phyloP scores from a whole-genome alignment of 2,797 vertebrate species.

The Oreortyx pictus region DNA sequence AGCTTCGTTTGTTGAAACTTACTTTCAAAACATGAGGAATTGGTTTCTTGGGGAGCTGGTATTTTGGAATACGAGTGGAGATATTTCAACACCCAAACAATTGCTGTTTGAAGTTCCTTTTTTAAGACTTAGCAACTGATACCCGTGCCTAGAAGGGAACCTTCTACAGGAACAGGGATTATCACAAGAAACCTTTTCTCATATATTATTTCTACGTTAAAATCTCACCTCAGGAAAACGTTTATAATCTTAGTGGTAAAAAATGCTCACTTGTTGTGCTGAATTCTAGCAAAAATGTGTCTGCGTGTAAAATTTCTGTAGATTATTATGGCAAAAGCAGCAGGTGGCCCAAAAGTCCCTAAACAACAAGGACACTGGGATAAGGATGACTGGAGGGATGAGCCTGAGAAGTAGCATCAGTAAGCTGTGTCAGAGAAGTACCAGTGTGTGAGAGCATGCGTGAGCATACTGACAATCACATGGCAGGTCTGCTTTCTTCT shows the following conservation, averaged over 20 bases:
- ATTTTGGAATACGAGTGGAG: background rate
- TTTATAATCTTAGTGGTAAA: background rate
- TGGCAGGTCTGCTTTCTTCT: background rate
- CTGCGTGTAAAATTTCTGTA: constrained; percentile 77
- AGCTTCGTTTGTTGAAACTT: background rate
- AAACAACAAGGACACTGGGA: constrained; percentile 94
- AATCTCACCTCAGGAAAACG: background rate
- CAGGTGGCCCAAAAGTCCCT: constrained; percentile 90
- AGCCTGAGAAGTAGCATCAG: constrained; percentile 85
- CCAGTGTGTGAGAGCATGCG: constrained; percentile 59
- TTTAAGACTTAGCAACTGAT: background rate
- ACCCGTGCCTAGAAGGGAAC: background rate
- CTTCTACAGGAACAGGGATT: background rate
- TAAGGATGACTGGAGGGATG: constrained; percentile 91
- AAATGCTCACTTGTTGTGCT: background rate
- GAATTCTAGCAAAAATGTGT: background rate
- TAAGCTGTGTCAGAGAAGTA: constrained; percentile 71
- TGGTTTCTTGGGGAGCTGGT: accelerated
- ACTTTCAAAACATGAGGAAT: background rate
- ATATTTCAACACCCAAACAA: background rate
- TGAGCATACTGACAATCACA: constrained; percentile 26
- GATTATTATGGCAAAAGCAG: constrained; percentile 97
- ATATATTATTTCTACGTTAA: background rate
- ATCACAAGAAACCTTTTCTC: background rate
- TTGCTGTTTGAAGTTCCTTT: background rate